Evolutionary conservation across 1,140 invertebrate genomes (phyloP), one percentile per base, ranked within the genome.

Genomic region (Hypothenemus hampei): DNA sequence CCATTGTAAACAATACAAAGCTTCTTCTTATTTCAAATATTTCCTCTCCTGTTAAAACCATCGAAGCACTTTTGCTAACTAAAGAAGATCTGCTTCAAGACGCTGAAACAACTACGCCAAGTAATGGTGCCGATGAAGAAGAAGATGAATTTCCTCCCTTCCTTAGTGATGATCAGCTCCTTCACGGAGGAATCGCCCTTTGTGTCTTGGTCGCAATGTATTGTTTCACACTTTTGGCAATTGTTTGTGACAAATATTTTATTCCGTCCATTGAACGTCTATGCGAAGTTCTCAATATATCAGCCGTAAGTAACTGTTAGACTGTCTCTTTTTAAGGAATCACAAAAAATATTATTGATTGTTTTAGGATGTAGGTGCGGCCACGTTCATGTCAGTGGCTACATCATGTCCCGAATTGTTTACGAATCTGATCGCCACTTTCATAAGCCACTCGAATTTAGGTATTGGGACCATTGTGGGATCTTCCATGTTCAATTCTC

Each of bases 321-420:
- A 22, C 33, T 37, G 16, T 39, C 20, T 3, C 1, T 29, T 51
- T 23, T 23, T 23, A 51, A 13, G 24, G 4, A 16, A 49, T 35
- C 4, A 33, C 13, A 21, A 2, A 43, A 43, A 24, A 52, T 31
- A 10, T 20, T 20, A 8, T 13, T 10, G 26, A 16, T 36, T 41
- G 18, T 69, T 57, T 66, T 68, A 85, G 65, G 90, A 94, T 69
- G 86, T 94, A 6, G 90, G 89, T 0, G 91, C 90, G 0, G 91
- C 91, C 0, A 96, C 91, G 0, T 94, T 95, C 65, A 89, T 96
- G 82, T 87, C 92, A 0, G 87, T 89, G 0, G 91, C 90, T 1
- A 93, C 90, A 7, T 91, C 87, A 21, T 87, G 88, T 58, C 91
- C 92, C 0, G 91, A 95, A 72, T 80, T 96, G 21, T 94, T 93